phyloP scores from a whole-genome alignment of 2,797 vertebrate species.

The Menidia menidia region DNA sequence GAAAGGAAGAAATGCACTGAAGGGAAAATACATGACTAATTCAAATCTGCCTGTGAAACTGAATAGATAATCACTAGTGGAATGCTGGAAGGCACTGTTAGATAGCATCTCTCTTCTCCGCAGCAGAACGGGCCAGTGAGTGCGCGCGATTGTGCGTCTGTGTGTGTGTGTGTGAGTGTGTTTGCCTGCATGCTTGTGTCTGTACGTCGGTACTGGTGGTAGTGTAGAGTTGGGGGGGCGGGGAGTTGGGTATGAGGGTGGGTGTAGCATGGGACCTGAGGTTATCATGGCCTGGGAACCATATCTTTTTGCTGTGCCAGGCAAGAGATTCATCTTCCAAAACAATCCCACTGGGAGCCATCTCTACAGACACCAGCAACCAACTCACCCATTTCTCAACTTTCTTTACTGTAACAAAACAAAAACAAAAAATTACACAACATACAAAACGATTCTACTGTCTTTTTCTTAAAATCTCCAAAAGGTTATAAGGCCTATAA shows the following conservation, averaged over 20 bases:
- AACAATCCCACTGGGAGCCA: constrained; percentile 69
- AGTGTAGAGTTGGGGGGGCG: constrained; percentile 15
- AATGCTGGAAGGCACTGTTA: constrained; percentile 86
- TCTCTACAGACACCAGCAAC: constrained; percentile 77
- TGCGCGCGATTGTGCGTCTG: constrained; percentile 52
- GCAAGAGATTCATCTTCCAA: constrained; percentile 61
- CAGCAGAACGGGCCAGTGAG: constrained; percentile 80
- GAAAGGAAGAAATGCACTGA: constrained; percentile 61
- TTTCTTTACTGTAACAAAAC: constrained; percentile 77
- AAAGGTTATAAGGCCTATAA: constrained; percentile 76
- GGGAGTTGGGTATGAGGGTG: background rate
- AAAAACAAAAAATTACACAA: constrained; percentile 79
- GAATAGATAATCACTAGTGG: constrained; percentile 83
- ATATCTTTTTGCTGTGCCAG: constrained; percentile 69
- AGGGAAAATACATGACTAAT: constrained; percentile 78
- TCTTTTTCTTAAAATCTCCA: constrained; percentile 52
- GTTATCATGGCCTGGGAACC: constrained; percentile 79
- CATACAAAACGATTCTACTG: constrained; percentile 76
- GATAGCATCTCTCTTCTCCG: constrained; percentile 81
- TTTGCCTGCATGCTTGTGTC: constrained; percentile 52
- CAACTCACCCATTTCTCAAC: constrained; percentile 72
- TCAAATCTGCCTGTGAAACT: constrained; percentile 81
- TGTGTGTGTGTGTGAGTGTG: constrained; percentile 19
- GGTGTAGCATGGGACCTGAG: constrained; percentile 77
- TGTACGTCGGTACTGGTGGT: constrained; percentile 41